Base-by-base conservation (phyloP, 2,797 vertebrate species). In the Rhabdomys pumilio region DNA sequence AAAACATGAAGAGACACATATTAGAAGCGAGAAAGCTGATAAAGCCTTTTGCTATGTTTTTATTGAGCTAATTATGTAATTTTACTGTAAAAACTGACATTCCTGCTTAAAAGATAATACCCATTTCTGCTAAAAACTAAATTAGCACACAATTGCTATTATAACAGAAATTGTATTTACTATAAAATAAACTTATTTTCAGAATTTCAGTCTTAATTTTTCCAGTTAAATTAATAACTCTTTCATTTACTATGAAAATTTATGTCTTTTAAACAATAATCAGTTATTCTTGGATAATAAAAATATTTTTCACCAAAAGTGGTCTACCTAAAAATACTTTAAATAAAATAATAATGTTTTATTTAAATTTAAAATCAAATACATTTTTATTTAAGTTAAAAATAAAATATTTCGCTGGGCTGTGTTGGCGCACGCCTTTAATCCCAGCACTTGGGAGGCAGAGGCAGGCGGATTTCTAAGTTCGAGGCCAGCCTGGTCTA, bases 181-280 rank as follows among this genome's bases (percentile, higher is more conserved):
- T 91, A 90, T 76, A 96, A 90, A 73, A 11, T 75, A 86, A 97
- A 92, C 12, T 57, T 92, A 93, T 93, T 92, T 94, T 83, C 41
- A 91, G 83, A 87, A 96, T 87, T 89, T 95, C 72, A 90, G n/a
- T 47, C 90, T 86, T n/a, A 91, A 83, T 94, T 97, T 83, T 29
- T 76, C n/a, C 34, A 90, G 90, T 88, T 80, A 88, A 84, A 93
- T 85, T 90, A 47, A 59, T 50, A 80, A 72, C 96, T 2, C 14
- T 91, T 92, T 59, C 87, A 93, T 76, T 97, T 94, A 90, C 44
- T 44, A 86, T 65, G 38, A 91, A 90, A 80, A 76, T 75, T 92
- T 94, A 75, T 29, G 83, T 91, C 31, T 72, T 93, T 93, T 82
- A 92, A 95, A 67, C 55, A 72, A 17, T 80, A 41, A 84, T 76